phyloP scores from a whole-genome alignment of 2,113 vertebrate species.

The Amblyopsis rosae region DNA sequence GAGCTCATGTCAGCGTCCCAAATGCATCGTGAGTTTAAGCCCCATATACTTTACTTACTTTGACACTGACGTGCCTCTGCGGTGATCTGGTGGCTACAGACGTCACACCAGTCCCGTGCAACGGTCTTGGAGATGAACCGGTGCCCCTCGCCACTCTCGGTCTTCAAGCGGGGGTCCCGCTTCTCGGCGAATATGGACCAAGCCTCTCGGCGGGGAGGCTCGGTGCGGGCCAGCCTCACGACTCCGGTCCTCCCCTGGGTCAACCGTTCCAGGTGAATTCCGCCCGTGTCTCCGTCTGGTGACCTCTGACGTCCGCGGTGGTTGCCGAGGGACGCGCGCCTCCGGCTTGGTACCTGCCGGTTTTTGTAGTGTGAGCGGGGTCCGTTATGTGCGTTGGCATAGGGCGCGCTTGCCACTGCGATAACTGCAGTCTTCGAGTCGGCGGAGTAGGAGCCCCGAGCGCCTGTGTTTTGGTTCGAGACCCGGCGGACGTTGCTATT shows the following conservation, averaged over 20 bases:
- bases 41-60: conserved; percentile 76
- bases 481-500: conserved; percentile 25
- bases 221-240: conserved; percentile 73
- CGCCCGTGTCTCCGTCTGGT: neutral
- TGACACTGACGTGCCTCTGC: conserved; percentile 81
- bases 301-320: conserved; percentile 18
- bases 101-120: conserved; percentile 85
- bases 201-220: conserved; percentile 79
- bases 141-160: conserved; percentile 83
- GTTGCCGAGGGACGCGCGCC: conserved; percentile 26
- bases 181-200: conserved; percentile 84
- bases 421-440: conserved; percentile 6
- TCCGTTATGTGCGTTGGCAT: conserved; percentile 21
- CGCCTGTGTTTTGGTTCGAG: conserved; percentile 27
- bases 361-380: conserved; percentile 15
- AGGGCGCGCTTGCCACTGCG: conserved; percentile 21
- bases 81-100: conserved; percentile 81
- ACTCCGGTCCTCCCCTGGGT: conserved; percentile 75
- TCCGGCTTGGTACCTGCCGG: conserved; percentile 18
- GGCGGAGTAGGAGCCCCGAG: conserved; percentile 26
- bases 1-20: no score
- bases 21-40: neutral
- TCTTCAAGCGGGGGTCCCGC: conserved; percentile 75
- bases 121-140: conserved; percentile 73
- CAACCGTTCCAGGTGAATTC: conserved; percentile 61